These are phyloP conservation scores for Hystrix cristata DNA, from an alignment of 2,113 vertebrate genomes.

Conservation along the genomic window DNA sequence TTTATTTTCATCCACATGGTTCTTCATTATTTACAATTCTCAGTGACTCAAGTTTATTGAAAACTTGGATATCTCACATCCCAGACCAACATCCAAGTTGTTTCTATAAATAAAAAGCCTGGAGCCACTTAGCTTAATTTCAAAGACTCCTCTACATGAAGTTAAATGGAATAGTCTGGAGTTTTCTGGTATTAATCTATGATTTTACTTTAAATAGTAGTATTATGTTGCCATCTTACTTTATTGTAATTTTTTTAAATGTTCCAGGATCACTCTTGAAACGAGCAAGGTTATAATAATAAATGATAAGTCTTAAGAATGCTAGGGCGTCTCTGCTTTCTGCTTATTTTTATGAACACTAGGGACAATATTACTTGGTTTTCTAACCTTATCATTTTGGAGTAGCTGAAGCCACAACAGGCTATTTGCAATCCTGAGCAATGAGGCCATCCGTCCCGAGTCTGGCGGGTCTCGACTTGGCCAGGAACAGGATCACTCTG, in stretches of 20 bases:
- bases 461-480: neutral
- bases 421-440: conserved; percentile 29
- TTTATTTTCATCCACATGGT: conserved; percentile 73
- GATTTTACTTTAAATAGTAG: conserved; percentile 82
- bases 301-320: conserved; percentile 78
- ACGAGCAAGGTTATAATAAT: conserved; percentile 80
- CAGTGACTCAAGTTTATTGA: conserved; percentile 81
- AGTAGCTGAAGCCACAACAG: conserved; percentile 25
- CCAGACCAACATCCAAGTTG: conserved; percentile 82
- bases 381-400: conserved; percentile 76
- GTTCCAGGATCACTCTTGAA: conserved; percentile 73
- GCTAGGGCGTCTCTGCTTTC: conserved; percentile 71
- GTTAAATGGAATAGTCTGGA: conserved; percentile 76
- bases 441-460: neutral
- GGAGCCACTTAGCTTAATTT: conserved; percentile 83
- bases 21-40: conserved; percentile 84
- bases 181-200: conserved; percentile 83
- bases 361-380: conserved; percentile 56
- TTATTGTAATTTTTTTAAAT: conserved; percentile 69
- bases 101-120: conserved; percentile 87
- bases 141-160: conserved; percentile 75
- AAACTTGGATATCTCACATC: conserved; percentile 85
- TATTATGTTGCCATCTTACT: conserved; percentile 81
- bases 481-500: neutral
- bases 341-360: conserved; percentile 74